phyloP scores from a whole-genome alignment of 2,113 vertebrate genomes.

The Sceloporus undulatus region DNA sequence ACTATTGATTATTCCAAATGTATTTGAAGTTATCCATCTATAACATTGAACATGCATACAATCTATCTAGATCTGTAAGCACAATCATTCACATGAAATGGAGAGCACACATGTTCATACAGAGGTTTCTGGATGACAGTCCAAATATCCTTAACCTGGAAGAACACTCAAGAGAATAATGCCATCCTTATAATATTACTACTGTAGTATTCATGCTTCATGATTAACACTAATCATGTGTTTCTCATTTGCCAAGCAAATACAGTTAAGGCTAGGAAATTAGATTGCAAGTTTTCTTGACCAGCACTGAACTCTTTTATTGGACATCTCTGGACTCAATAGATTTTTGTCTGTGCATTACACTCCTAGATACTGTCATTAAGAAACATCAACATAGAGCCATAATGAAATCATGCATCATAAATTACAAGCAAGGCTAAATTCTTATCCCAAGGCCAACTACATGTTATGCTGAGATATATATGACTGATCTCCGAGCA shows the following conservation, averaged over 20 bases:
- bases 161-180: neutral
- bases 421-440: neutral
- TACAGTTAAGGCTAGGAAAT: neutral
- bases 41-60: too few species aligned
- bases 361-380: neutral
- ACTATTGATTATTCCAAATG: too few species aligned
- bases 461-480: neutral
- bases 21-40: too few species aligned
- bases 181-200: neutral
- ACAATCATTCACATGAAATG: too few species aligned
- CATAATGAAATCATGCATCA: neutral
- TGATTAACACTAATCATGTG: neutral
- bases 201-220: neutral
- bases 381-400: neutral
- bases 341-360: neutral
- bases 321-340: neutral
- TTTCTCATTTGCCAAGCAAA: neutral
- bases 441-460: slow-evolving; percentile 9
- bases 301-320: neutral
- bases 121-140: too few species aligned
- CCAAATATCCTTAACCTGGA: neutral
- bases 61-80: too few species aligned
- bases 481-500: neutral
- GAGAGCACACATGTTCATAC: too few species aligned
- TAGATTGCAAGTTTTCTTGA: neutral